Evolutionary conservation across 2,113 vertebrate species (phyloP).

Genomic region (Xiphophorus couchianus): DNA sequence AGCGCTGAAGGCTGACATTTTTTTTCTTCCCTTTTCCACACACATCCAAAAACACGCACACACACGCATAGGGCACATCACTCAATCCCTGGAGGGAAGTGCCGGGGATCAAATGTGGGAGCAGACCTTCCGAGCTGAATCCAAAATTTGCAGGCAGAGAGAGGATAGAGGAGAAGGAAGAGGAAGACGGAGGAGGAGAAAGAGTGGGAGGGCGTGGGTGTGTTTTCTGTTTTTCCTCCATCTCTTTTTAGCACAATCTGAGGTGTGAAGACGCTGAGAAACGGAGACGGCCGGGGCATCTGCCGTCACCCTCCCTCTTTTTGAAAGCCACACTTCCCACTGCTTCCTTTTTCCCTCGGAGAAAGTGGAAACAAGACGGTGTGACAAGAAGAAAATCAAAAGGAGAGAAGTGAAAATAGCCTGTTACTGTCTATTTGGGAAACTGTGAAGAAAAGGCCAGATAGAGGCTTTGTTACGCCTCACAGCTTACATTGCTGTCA

Average conservation of each 20-base stretch:
- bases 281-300: constrained; percentile 8
- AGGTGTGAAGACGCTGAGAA: constrained; percentile 55
- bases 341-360: not conserved
- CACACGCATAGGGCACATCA: constrained; percentile 2
- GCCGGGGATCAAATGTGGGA: constrained; percentile 21
- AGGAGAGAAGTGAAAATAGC: constrained; percentile 27
- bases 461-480: not conserved
- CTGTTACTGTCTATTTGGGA: constrained; percentile 16
- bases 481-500: not conserved
- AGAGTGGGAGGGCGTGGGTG: constrained; percentile 3
- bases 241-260: constrained; percentile 50
- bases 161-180: not conserved
- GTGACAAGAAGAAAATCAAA: constrained; percentile 32
- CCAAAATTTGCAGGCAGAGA: constrained; percentile 25
- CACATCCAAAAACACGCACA: constrained; percentile 6
- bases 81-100: constrained; percentile 30
- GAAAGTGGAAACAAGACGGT: constrained; percentile 16
- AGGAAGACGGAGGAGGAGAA: not conserved
- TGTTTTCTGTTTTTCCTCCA: constrained; percentile 25
- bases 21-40: not conserved
- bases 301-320: constrained; percentile 21
- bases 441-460: not conserved
- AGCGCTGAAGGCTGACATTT: constrained; percentile 5
- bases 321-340: constrained; percentile 6
- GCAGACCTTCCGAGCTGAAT: constrained; percentile 29